Evolutionary conservation across 1,140 invertebrate genomes (phyloP), one percentile per base, ranked within the genome.

Genomic region (Drosophila equinoxialis): DNA sequence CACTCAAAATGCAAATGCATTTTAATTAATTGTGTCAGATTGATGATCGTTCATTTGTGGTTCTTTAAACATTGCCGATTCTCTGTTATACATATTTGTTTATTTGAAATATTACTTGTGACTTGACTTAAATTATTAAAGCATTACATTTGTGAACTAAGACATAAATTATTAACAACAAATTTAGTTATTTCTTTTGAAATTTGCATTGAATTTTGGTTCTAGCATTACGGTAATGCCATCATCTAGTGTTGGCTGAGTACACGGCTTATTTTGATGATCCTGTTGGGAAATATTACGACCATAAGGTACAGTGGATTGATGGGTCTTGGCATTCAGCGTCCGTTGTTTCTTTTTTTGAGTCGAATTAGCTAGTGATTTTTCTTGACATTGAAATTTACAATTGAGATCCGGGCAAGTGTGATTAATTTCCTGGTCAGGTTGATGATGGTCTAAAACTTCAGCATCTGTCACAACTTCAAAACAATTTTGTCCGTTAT

Each of bases 11-110:
- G 55, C 33, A 72, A 81, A 81, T 86, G 17, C 71, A 58, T 65
- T 75, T 77, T 37, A 89, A 84, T 90, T 73, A 76, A 75, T 26
- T 65, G 70, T 41, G 48, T 62, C 68, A 71, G 69, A 71, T 77
- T 71, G 23, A 42, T 48, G 8, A 71, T 80, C 71, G 23, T 20
- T 48, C 63, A 30, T 14, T 45, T 67, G 60, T 45, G 37, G 48
- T 10, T 65, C 60, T 62, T 62, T 62, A 45, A 5, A 65, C 26
- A 23, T 13, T 65, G 62, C 42, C 62, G 62, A 59, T 37, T 35
- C 33, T 51, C 4, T 23, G 1, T 10, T 6, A 8, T 20, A 20
- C 7, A 48, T 51, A 48, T 37, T 37, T 30, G 17, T 17, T 35
- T 45, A 45, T 45, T 45, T 45, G 42, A 45, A 45, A 45, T 45